Percentiles rank a stretch among this genome's conserved stretches.
These are phyloP conservation scores for Spizaetus ornatus DNA, from an alignment of 2,113 vertebrate genomes.

Conservation along the genomic window DNA sequence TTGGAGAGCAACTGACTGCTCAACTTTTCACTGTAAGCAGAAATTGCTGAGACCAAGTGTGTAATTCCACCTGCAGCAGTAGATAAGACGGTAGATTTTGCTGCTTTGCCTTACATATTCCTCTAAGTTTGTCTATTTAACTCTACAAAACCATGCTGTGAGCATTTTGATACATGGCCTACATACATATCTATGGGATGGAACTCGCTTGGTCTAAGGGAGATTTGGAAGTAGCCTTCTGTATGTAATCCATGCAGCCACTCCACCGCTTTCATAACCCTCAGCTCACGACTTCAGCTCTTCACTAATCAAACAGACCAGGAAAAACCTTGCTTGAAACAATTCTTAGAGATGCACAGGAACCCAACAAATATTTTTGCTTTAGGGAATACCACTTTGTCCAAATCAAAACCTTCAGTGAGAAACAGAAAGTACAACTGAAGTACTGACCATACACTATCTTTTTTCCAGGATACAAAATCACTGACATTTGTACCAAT, in stretches of 20 bases:
- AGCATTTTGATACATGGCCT: conserved; percentile 2
- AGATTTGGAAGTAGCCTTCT: not conserved
- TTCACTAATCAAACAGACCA: not conserved
- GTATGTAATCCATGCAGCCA: not conserved
- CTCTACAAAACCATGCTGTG: conserved; percentile 6
- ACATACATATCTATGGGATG: not conserved
- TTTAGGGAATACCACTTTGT: not conserved
- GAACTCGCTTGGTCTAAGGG: not conserved
- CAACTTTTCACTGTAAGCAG: conserved; percentile 43
- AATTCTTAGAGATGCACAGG: not conserved
- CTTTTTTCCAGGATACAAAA: not conserved
- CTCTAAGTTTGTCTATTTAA: not conserved
- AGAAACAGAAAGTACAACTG: not conserved
- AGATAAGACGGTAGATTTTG: conserved; percentile 65
- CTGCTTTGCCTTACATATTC: not conserved
- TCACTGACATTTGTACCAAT: not conserved
- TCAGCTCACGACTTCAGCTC: not conserved
- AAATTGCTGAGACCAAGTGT: conserved; percentile 54
- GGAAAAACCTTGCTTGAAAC: not conserved
- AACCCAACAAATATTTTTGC: not conserved
- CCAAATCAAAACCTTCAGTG: not conserved
- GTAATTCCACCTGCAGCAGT: conserved; percentile 50
- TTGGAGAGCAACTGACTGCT: conserved; percentile 54
- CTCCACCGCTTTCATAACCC: not conserved
- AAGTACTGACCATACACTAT: accelerated